phyloP scores from a whole-genome alignment of 2,888 invertebrate species.

The Dicranocentrus wangi region DNA sequence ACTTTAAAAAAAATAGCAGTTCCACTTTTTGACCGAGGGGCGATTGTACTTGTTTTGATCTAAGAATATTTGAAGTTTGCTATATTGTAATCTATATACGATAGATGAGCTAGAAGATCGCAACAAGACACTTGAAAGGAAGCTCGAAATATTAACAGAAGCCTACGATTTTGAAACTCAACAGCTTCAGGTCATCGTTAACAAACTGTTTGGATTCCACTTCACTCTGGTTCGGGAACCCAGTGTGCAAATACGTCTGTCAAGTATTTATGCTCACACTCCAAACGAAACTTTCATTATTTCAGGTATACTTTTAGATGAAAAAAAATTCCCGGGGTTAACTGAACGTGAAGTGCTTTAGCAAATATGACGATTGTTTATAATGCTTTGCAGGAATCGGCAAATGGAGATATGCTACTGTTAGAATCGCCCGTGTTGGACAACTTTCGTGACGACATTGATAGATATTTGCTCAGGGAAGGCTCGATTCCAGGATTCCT shows the following conservation, averaged over 20 bases:
- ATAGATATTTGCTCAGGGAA: constrained; percentile 66
- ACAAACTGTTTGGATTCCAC: constrained; percentile 69
- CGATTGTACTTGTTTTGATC: too few species aligned
- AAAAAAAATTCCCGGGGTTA: too few species aligned
- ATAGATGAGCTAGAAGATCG: constrained; percentile 66
- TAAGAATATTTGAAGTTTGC: too few species aligned
- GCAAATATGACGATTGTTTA: too few species aligned
- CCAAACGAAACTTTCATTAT: constrained; percentile 68
- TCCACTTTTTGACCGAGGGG: too few species aligned
- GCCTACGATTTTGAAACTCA: constrained; percentile 71
- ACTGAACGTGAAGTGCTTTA: too few species aligned
- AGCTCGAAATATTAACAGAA: constrained; percentile 67
- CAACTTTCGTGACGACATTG: constrained; percentile 69
- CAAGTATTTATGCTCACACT: constrained; percentile 66
- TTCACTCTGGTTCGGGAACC: constrained; percentile 68
- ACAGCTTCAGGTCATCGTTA: constrained; percentile 67
- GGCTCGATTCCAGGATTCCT: constrained; percentile 71
- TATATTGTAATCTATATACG: too few species aligned
- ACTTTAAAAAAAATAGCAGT: constrained; percentile 4
- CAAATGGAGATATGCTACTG: constrained; percentile 71
- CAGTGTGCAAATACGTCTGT: constrained; percentile 68
- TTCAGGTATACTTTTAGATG: too few species aligned
- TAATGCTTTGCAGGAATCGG: constrained; percentile 65
- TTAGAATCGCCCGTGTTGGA: constrained; percentile 71
- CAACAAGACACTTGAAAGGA: constrained; percentile 63